phyloP scores from a whole-genome alignment of 2,797 vertebrate species.

The Paedocypris micromegethes region DNA sequence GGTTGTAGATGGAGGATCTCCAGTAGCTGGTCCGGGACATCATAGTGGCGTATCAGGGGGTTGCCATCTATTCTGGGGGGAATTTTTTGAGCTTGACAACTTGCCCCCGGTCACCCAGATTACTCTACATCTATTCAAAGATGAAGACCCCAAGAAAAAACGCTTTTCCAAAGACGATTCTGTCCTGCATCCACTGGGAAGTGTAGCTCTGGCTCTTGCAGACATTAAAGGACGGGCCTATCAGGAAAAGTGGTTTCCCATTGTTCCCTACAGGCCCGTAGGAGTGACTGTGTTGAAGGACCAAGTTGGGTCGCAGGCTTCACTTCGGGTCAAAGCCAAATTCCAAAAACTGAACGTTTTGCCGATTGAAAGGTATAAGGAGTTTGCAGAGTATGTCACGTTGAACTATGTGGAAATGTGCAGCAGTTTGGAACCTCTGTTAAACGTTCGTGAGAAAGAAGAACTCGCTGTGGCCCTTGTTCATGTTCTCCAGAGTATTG shows the following conservation, averaged over 20 bases:
- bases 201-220: constrained; percentile 68
- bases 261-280: constrained; percentile 62
- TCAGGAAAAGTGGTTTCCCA: constrained; percentile 84
- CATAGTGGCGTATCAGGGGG: constrained; percentile 55
- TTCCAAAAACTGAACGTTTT: constrained; percentile 81
- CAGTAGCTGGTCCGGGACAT: constrained; percentile 31
- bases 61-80: constrained; percentile 85
- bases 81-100: constrained; percentile 85
- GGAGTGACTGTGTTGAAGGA: constrained; percentile 56
- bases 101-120: constrained; percentile 76
- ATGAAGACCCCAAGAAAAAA: constrained; percentile 75
- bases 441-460: constrained; percentile 84
- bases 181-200: constrained; percentile 66
- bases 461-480: constrained; percentile 85
- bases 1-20: constrained; percentile 51
- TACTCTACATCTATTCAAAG: constrained; percentile 74
- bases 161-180: constrained; percentile 64
- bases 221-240: constrained; percentile 67
- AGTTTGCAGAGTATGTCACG: constrained; percentile 88
- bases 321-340: constrained; percentile 76
- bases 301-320: constrained; percentile 60
- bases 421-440: constrained; percentile 73
- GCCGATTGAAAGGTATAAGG: constrained; percentile 89
- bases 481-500: constrained; percentile 84
- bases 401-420: constrained; percentile 83